These are phyloP conservation scores for Bubo bubo DNA, from an alignment of 2,113 vertebrate species.

Conservation along the genomic window DNA sequence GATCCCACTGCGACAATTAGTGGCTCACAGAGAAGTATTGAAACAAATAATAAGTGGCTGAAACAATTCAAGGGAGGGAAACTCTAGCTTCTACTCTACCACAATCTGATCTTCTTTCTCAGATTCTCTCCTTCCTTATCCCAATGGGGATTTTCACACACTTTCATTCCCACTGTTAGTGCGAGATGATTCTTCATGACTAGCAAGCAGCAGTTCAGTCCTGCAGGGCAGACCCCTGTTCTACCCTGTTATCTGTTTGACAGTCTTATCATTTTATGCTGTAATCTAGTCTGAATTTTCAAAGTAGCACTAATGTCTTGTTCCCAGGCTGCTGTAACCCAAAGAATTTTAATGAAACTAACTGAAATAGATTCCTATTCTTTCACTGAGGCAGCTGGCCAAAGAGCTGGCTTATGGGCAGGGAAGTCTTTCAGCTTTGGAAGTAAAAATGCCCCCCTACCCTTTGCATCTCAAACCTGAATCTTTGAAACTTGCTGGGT, in stretches of 20 bases:
- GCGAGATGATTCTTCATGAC: background rate
- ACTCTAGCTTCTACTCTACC: constrained; percentile 29
- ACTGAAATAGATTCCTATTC: background rate
- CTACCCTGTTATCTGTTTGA: background rate
- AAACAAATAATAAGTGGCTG: constrained; percentile 53
- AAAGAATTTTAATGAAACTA: constrained; percentile 25
- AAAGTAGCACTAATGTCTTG: constrained; percentile 2
- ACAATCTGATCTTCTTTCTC: constrained; percentile 44
- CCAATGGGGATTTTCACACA: background rate
- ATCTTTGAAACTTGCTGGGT: background rate
- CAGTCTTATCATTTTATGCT: constrained; percentile 1
- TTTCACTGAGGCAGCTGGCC: background rate
- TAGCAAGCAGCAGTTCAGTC: background rate
- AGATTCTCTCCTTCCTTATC: constrained; percentile 11
- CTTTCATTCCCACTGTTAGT: background rate
- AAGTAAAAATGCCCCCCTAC: background rate
- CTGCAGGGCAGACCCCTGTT: background rate
- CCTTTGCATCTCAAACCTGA: background rate
- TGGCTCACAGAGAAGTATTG: constrained; percentile 55
- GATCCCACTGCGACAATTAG: constrained; percentile 60
- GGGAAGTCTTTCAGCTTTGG: background rate
- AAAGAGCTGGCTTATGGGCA: background rate
- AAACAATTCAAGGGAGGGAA: constrained; percentile 51
- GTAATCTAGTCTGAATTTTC: constrained; percentile 18
- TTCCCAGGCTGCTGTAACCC: constrained; percentile 11